Evolutionary conservation across 2,797 vertebrate species (phyloP).

Genomic region (Cygnus olor): DNA sequence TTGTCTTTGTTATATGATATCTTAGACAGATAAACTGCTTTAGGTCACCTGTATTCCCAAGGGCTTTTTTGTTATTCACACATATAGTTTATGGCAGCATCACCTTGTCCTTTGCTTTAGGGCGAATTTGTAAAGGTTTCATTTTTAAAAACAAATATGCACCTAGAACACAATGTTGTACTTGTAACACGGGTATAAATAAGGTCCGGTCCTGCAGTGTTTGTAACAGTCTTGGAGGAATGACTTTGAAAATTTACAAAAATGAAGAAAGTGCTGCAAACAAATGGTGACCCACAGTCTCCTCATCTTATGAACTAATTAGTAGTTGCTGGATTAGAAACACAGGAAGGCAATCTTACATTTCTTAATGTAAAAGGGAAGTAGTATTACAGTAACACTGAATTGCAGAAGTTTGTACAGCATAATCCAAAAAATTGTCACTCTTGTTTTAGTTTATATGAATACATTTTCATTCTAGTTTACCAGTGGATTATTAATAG

Average conservation of each 20-base stretch:
- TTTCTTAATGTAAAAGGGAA: background rate
- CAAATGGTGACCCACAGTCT: background rate
- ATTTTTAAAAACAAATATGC: background rate
- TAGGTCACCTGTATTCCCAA: background rate
- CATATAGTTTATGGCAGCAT: background rate
- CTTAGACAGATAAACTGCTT: background rate
- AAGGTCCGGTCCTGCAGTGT: background rate
- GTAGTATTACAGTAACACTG: background rate
- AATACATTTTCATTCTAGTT: background rate
- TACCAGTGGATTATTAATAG: background rate
- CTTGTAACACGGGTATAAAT: background rate
- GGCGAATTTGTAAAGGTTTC: background rate
- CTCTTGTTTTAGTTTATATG: background rate
- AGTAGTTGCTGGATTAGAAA: background rate
- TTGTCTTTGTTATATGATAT: background rate
- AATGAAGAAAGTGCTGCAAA: background rate
- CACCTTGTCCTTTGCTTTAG: background rate
- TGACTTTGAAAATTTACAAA: background rate
- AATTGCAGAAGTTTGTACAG: background rate
- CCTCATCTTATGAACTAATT: background rate
- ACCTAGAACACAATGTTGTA: background rate
- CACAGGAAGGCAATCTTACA: background rate
- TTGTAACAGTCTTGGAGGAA: background rate
- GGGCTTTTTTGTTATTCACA: background rate
- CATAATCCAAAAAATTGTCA: background rate